Conservation (phyloP, 2,888 invertebrate species). For the Thymelicus sylvestris region DNA sequence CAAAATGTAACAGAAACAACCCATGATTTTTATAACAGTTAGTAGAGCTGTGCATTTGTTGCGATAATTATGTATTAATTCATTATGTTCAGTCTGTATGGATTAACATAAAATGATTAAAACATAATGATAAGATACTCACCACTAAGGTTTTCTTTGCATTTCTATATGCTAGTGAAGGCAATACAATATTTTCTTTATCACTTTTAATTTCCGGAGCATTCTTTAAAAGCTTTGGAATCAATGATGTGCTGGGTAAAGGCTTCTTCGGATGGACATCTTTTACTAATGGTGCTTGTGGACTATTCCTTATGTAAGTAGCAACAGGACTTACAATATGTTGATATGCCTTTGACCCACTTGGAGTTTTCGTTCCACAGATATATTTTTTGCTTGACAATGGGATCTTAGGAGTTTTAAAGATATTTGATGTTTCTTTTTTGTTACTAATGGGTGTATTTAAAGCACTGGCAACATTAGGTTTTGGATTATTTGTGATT, state of each 20-base stretch:
- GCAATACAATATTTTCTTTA: slow-evolving; percentile 65
- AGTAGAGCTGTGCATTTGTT: too few species aligned
- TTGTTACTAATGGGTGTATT: slow-evolving; percentile 13
- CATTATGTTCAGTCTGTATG: too few species aligned
- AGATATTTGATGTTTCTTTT: slow-evolving; percentile 37
- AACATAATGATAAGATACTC: slow-evolving; percentile 44
- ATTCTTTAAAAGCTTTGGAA: slow-evolving; percentile 58
- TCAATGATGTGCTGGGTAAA: slow-evolving; percentile 57
- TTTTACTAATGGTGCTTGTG: slow-evolving; percentile 62
- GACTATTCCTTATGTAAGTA: slow-evolving; percentile 67
- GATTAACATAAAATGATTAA: neutral
- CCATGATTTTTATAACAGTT: too few species aligned
- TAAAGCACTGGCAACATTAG: neutral
- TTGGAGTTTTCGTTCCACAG: slow-evolving; percentile 54
- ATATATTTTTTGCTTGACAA: slow-evolving; percentile 50
- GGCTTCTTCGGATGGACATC: slow-evolving; percentile 66
- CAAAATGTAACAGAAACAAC: too few species aligned
- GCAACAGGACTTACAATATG: slow-evolving; percentile 72
- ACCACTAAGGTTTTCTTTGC: slow-evolving; percentile 70
- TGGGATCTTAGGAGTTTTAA: slow-evolving; percentile 61
- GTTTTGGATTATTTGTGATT: neutral
- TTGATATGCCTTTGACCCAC: slow-evolving; percentile 56
- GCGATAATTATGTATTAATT: too few species aligned
- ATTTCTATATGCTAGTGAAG: slow-evolving; percentile 64
- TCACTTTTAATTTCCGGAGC: slow-evolving; percentile 46